Base-by-base conservation (phyloP, 2,797 vertebrate species). In the Anabas testudineus region DNA sequence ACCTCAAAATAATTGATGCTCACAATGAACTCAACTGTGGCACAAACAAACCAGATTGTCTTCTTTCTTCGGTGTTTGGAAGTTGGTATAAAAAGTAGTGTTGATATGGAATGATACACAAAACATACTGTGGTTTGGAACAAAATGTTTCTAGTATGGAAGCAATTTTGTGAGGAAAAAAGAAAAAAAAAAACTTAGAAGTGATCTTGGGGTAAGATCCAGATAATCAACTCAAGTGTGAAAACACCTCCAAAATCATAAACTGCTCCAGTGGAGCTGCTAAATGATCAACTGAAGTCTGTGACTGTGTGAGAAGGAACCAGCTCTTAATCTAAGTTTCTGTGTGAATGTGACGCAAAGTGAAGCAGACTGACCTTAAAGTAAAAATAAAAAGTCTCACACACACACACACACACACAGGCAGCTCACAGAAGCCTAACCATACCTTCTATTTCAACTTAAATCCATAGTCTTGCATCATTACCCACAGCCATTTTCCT, bases 161-260 rank as follows among this genome's bases (percentile, higher is more conserved):
- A 69, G 48, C 58, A 58, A 47, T 69, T 75, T 62, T 52, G 10
- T 4, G 1, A 14, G 12, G 13, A 5, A 16, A 41, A 12, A 12
- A 39, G 5, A 16, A 41, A 12, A 12, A 39, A 39, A 49, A 61
- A 74, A 47, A 26, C 32, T 39, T 48, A n/a, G 45, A 64, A 65
- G 30, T 45, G 59, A 65, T 53, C 8, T 12, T 3, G 47, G 53
- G 22, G 28, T 66, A 37, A 52, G 19, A 67, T 32, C 21, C 26
- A 51, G 15, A 30, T 59, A 52, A 78, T 65, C 63, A 53, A 46
- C 22, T 73, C 19, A 10, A 42, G 60, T 64, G 67, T 47, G 63
- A 69, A 67, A 86, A 75, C n/a, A 60, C 65, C 63, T 71, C 56
- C 55, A 53, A 67, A 57, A 48, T 26, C 37, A 39, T 53, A n/a